A percentile compares a stretch with the other conserved stretches of the same genome.
Evolutionary conservation across 2,113 vertebrate genomes (phyloP).

Genomic region (Ifrita kowaldi): DNA sequence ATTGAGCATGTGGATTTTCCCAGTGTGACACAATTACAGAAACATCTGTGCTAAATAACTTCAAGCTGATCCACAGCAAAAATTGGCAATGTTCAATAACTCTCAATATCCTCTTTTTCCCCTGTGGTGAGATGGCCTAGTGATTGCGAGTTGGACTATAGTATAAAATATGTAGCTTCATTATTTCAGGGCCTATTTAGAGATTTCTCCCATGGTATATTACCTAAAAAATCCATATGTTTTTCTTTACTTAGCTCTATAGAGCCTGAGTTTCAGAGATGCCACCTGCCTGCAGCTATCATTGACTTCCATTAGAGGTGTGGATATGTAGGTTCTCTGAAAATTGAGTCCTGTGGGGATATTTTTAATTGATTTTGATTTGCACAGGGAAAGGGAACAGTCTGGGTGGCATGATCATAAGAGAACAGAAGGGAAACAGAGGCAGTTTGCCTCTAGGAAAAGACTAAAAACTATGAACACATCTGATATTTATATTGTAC

Average conservation of each 20-base stretch:
- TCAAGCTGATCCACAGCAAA: slow-evolving; percentile 77
- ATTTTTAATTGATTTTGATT: slow-evolving; percentile 52
- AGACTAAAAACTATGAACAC: not conserved
- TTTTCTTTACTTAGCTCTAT: slow-evolving; percentile 45
- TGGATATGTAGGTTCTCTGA: slow-evolving; percentile 22
- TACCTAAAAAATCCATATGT: slow-evolving; percentile 66
- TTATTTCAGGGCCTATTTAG: slow-evolving; percentile 67
- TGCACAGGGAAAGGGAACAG: slow-evolving; percentile 48
- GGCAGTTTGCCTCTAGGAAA: not conserved
- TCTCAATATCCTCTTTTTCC: slow-evolving; percentile 58
- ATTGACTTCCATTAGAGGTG: slow-evolving; percentile 47
- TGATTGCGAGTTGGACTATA: slow-evolving; percentile 57
- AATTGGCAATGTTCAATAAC: slow-evolving; percentile 77
- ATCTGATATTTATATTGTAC: not conserved
- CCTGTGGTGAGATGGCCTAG: slow-evolving; percentile 59
- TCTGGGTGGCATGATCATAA: slow-evolving; percentile 20
- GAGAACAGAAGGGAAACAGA: not conserved
- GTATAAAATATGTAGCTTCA: slow-evolving; percentile 62
- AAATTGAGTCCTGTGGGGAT: slow-evolving; percentile 11
- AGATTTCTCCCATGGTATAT: slow-evolving; percentile 65
- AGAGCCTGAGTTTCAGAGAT: slow-evolving; percentile 23
- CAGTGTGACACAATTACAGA: slow-evolving; percentile 78
- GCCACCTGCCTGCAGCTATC: slow-evolving; percentile 34
- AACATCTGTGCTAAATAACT: slow-evolving; percentile 82
- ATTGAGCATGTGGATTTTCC: slow-evolving; percentile 78